These are phyloP conservation scores for Hylia prasina DNA, from an alignment of 2,113 vertebrate species.

Conservation along the genomic window DNA sequence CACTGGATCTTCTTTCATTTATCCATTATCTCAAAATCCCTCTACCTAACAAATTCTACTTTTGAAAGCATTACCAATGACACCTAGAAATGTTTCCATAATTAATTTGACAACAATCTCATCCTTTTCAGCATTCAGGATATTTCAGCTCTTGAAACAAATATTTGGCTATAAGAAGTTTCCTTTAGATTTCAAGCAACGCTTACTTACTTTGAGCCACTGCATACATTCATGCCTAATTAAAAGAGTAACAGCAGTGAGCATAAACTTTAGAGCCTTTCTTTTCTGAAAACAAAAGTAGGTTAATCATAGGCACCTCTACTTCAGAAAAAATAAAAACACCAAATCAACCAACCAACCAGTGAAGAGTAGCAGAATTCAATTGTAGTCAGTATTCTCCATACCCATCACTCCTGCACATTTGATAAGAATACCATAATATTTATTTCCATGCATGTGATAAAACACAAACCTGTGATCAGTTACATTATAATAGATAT, in stretches of 20 bases:
- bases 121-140: not conserved
- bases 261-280: not conserved
- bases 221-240: not conserved
- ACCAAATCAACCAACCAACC: not conserved
- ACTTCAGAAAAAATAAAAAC: not conserved
- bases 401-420: rapidly evolving
- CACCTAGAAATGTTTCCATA: not conserved
- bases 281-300: not conserved
- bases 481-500: not conserved
- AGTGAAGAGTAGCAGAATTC: not conserved
- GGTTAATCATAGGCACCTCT: not conserved
- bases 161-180: not conserved
- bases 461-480: not conserved
- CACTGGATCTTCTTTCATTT: not conserved
- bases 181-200: not conserved
- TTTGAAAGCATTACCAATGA: not conserved
- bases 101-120: not conserved
- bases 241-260: not conserved
- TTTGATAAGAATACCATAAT: not conserved
- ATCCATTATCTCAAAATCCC: not conserved
- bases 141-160: not conserved
- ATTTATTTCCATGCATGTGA: not conserved
- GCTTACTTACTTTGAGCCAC: not conserved
- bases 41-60: not conserved
- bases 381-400: not conserved